Base-by-base conservation (phyloP, 2,113 vertebrate species). In the Chloroceryle aenea region DNA sequence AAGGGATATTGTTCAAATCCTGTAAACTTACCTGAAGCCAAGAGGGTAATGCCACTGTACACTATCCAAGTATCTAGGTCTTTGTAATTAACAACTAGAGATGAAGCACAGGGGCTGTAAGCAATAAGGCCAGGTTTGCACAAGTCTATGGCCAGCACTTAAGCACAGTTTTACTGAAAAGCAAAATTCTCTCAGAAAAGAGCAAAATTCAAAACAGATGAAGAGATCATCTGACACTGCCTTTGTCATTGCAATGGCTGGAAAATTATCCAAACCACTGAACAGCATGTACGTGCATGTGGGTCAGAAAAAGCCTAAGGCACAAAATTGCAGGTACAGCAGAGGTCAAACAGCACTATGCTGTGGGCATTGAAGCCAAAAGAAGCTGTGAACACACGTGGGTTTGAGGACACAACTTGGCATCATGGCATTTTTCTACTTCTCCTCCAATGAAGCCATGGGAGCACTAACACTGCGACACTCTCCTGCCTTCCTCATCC, bases 271-370 rank as follows among this genome's bases (percentile, higher is more conserved):
- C 42, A 80, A 15, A 19, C 38, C 10, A 0, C 20, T 22, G 21
- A 74, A 71, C 73, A 42, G 64, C 48, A 48, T 7, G 29, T 25
- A 27, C 2, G 2, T 85, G 71, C 56, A 87, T 62, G 58, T 90
- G 73, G 95, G 90, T 96, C 90, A 90, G 21, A 81, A 80, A 29
- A 43, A 74, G 88, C 95, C 79, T 68, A 78, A 86, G 92, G 95
- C 79, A 75, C 17, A 50, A 47, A 94, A 32, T 52, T 69, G 84
- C 76, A 88, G 58, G 43, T 26, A 63, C 34, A 36, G 30, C 1
- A 40, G 68, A 71, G 79, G 73, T 86, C 92, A 88, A 47, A 64
- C 14, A 83, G 34, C 47, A 4, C 42, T 14, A 7, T 15, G 26
- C 10, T 17, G 12, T 22, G 11, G 52, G 47, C 56, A 84, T 59